A percentile compares a stretch with the other conserved stretches of the same genome.
Conservation (phyloP, 2,113 vertebrate species). For the Varanus salvator region DNA sequence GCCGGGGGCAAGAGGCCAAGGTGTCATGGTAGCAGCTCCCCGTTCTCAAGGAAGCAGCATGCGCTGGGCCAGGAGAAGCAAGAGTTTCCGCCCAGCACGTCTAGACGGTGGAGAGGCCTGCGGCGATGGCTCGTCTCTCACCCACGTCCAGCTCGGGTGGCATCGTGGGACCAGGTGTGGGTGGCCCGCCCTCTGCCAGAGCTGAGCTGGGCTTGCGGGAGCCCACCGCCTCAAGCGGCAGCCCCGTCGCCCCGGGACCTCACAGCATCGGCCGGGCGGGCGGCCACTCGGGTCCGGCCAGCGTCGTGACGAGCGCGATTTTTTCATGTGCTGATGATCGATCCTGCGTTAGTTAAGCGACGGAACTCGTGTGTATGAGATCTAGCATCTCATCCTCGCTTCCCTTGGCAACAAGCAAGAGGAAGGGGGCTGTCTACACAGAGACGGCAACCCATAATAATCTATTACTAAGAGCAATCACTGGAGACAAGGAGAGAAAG, state of each 20-base stretch:
- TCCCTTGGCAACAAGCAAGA: conserved; percentile 8
- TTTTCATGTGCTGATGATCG: conserved; percentile 62
- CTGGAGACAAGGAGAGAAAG: rapidly evolving
- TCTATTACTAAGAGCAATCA: background rate
- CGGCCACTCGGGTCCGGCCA: conserved; percentile 37
- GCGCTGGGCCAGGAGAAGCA: too few relatives aligned
- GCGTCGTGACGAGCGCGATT: conserved; percentile 52
- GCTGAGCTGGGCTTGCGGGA: background rate
- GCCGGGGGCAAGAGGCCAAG: too few relatives aligned
- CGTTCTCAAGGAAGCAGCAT: too few relatives aligned
- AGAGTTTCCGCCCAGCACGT: background rate
- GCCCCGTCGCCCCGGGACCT: conserved; percentile 19
- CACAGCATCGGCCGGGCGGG: conserved; percentile 38
- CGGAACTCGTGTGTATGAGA: background rate
- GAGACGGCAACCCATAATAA: background rate
- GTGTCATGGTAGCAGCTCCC: too few relatives aligned
- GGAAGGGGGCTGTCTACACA: background rate
- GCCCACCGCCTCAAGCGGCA: rapidly evolving
- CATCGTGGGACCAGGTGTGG: too few relatives aligned
- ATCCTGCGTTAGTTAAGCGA: conserved; percentile 56
- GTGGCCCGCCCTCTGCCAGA: background rate
- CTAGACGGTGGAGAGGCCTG: background rate
- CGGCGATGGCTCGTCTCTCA: too few relatives aligned
- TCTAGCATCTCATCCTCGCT: conserved; percentile 9
- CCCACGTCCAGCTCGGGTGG: too few relatives aligned